Conservation (phyloP, 2,797 vertebrate species). For the Parauchenoglanis punctatus region DNA sequence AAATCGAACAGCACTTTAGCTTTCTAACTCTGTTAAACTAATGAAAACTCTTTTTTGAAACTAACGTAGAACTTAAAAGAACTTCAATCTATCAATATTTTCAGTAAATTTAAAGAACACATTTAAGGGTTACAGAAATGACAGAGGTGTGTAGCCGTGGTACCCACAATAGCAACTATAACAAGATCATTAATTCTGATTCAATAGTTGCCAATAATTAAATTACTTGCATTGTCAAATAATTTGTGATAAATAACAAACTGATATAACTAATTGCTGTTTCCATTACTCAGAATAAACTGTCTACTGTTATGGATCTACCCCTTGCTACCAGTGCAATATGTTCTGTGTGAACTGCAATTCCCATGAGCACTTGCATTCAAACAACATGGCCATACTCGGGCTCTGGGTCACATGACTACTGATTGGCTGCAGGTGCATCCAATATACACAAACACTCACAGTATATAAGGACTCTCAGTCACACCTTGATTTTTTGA, state of each 20-base stretch:
- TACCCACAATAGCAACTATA: constrained; percentile 41
- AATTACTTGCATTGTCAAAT: constrained; percentile 24
- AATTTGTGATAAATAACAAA: constrained; percentile 27
- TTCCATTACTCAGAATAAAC: not conserved
- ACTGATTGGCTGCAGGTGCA: too few species aligned
- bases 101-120: not conserved
- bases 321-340: too few species aligned
- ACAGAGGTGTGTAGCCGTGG: constrained; percentile 53
- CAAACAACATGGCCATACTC: too few species aligned
- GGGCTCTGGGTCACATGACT: too few species aligned
- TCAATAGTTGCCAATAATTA: constrained; percentile 21
- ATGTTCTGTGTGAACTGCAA: too few species aligned
- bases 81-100: constrained; percentile 22
- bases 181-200: constrained; percentile 50
- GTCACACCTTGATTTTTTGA: too few species aligned
- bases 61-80: not conserved
- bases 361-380: too few species aligned
- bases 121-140: constrained; percentile 42
- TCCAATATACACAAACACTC: too few species aligned
- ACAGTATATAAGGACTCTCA: too few species aligned
- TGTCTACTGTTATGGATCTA: not conserved
- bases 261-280: not conserved
- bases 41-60: not conserved
- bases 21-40: not conserved
- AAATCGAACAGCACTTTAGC: not conserved